Percentiles rank a stretch among this genome's conserved stretches.
Evolutionary conservation across 2,888 invertebrate genomes (phyloP).

Genomic region (Barypeithes pellucidus): DNA sequence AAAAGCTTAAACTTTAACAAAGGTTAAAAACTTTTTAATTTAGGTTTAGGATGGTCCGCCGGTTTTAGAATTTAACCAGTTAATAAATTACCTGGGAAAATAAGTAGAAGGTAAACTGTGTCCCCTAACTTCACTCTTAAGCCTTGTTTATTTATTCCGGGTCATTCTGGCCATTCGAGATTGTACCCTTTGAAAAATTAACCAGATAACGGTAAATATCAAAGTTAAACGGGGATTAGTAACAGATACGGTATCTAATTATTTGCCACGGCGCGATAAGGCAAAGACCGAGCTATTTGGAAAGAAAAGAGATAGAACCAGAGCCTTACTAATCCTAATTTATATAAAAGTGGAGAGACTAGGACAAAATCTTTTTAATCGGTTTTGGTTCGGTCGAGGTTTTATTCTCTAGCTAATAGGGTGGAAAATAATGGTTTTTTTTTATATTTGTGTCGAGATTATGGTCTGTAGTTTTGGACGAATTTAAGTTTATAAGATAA

Average conservation of each 20-base stretch:
- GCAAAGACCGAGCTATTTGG: conserved; percentile 10
- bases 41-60: not conserved
- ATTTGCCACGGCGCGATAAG: conserved; percentile 36
- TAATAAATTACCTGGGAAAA: conserved; percentile 19
- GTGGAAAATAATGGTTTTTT: conserved; percentile 7
- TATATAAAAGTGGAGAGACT: conserved; percentile 33
- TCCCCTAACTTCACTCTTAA: conserved; percentile 22
- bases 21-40: conserved; percentile 12
- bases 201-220: conserved; percentile 41
- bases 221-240: conserved; percentile 42
- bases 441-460: conserved; percentile 8
- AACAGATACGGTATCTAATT: conserved; percentile 46
- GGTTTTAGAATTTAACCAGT: conserved; percentile 7
- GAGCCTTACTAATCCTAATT: conserved; percentile 39
- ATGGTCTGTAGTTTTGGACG: not conserved
- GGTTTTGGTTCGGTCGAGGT: conserved; percentile 10
- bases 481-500: conserved; percentile 4
- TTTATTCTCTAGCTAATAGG: conserved; percentile 14
- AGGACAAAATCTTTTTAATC: conserved; percentile 32
- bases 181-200: conserved; percentile 42
- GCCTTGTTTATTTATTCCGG: conserved; percentile 28
- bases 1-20: not conserved
- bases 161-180: conserved; percentile 29
- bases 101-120: conserved; percentile 18
- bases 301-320: conserved; percentile 21